Percentiles rank a stretch among this genome's conserved stretches.
Evolutionary conservation across 1,140 invertebrate species (phyloP).

Genomic region (Pseudobourletiella spinata): DNA sequence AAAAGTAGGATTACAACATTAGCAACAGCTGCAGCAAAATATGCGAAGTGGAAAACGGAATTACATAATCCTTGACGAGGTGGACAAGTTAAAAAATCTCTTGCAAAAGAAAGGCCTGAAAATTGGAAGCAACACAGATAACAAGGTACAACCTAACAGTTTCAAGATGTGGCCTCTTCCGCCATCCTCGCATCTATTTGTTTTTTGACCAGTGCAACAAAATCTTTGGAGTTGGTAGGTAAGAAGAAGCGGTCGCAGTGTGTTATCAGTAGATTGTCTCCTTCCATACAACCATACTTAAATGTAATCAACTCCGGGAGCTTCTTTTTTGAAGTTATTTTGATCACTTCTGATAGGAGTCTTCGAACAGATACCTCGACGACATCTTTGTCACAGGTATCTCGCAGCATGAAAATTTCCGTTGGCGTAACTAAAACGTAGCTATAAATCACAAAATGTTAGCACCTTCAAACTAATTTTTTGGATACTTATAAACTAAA

Average conservation of each 20-base stretch:
- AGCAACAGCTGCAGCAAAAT: too few relatives aligned
- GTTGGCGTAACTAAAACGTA: constrained; percentile 78
- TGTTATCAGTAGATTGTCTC: constrained; percentile 29
- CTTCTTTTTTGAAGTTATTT: constrained; percentile 89
- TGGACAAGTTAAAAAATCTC: too few relatives aligned
- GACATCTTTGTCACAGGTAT: constrained; percentile 64
- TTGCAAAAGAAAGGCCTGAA: too few relatives aligned
- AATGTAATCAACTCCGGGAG: constrained; percentile 84
- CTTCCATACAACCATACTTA: constrained; percentile 31
- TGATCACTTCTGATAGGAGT: constrained; percentile 79
- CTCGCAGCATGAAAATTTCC: constrained; percentile 77
- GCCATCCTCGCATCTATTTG: constrained; percentile 30
- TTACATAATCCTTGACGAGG: too few relatives aligned
- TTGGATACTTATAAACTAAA: not conserved
- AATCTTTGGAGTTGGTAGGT: constrained; percentile 32
- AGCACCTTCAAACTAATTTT: too few relatives aligned
- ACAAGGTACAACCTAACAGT: too few relatives aligned
- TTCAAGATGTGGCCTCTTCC: constrained; percentile 10
- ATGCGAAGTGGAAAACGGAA: too few relatives aligned
- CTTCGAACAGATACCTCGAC: constrained; percentile 75
- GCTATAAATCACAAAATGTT: constrained; percentile 46
- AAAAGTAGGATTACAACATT: too few relatives aligned
- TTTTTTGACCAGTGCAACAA: constrained; percentile 34
- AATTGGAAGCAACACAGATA: too few relatives aligned
- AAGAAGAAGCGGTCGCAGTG: constrained; percentile 35